Percentiles rank a stretch among this genome's conserved stretches.
Conservation (phyloP, 2,113 vertebrate species). For the Mystacornis crossleyi region DNA sequence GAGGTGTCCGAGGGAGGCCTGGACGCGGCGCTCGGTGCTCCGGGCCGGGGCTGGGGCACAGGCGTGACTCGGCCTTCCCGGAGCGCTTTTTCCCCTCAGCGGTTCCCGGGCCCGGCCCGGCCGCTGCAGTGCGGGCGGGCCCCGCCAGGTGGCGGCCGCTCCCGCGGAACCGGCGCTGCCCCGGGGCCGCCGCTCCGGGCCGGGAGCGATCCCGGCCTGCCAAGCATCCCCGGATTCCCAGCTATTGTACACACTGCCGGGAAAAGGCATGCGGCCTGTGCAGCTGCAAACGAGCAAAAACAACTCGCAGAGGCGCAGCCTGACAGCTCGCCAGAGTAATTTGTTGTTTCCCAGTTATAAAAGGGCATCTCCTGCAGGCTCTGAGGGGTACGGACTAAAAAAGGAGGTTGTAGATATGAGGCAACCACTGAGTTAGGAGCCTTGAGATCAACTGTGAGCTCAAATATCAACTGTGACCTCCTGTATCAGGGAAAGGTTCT, state of each 20-base stretch:
- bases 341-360: background rate
- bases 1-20: too few species aligned
- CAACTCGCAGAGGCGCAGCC: background rate
- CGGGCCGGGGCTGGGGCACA: too few species aligned
- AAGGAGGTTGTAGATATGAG: background rate
- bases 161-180: too few species aligned
- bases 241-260: background rate
- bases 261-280: background rate
- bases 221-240: background rate
- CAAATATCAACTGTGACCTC: background rate
- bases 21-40: too few species aligned
- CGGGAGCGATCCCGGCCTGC: rapidly evolving
- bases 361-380: background rate
- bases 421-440: rapidly evolving
- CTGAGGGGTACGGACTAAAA: background rate
- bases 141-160: too few species aligned
- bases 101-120: too few species aligned
- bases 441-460: too few species aligned
- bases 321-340: background rate
- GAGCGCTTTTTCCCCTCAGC: too few species aligned
- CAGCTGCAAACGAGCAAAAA: background rate
- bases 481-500: background rate
- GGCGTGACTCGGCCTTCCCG: too few species aligned
- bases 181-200: background rate
- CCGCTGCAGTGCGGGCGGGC: too few species aligned